These are phyloP conservation scores for Meloe dianella DNA, from an alignment of 2,888 invertebrate species.

Conservation along the genomic window DNA sequence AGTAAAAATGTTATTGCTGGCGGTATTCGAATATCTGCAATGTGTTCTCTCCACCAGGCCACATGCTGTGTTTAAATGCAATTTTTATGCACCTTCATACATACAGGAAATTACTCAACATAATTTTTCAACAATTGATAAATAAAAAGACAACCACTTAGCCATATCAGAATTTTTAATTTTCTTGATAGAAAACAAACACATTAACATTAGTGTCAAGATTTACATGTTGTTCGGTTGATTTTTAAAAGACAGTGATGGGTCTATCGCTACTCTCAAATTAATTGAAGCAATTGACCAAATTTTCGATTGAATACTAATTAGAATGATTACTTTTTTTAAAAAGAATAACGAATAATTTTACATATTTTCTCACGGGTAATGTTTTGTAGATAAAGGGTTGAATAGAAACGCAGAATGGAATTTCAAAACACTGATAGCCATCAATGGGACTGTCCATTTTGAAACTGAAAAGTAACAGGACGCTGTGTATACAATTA, in stretches of 20 bases:
- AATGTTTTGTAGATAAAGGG: neutral
- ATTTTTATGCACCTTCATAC: neutral
- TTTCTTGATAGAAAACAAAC: neutral
- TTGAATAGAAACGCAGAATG: neutral
- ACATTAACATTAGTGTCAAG: neutral
- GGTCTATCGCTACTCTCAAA: neutral
- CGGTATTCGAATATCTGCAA: neutral
- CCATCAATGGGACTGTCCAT: neutral
- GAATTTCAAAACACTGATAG: neutral
- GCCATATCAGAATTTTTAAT: neutral
- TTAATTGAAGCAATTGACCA: neutral
- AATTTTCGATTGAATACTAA: neutral
- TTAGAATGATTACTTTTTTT: no score
- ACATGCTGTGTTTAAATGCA: neutral
- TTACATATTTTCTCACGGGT: neutral
- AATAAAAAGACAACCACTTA: neutral
- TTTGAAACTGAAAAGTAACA: constrained; percentile 7
- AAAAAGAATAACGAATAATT: no score
- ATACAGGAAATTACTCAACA: neutral
- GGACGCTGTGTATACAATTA: constrained; percentile 23
- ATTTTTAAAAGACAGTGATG: neutral
- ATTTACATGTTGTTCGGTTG: no score
- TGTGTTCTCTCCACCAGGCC: neutral
- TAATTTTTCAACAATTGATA: neutral
- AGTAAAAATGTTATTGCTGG: constrained; percentile 20